Evolutionary conservation across 2,797 vertebrate genomes (phyloP), one percentile per base, ranked within the genome.

Genomic region (Macroramphosus scolopax): DNA sequence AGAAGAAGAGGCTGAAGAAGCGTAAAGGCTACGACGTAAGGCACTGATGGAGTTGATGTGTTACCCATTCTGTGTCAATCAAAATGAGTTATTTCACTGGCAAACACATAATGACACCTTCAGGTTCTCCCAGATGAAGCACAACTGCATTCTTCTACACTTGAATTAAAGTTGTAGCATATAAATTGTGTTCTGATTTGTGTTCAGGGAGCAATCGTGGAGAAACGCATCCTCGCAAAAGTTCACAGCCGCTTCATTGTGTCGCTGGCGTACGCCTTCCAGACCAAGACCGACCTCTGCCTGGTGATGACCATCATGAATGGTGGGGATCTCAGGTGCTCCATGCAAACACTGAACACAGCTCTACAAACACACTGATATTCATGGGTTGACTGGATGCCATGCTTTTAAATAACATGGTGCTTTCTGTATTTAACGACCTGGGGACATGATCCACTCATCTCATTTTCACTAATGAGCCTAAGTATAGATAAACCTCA

Each of bases 251-350:
- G 89, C 63, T 91, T 91, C 78, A 90, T 91, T 5, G 90, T 92
- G 68, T 51, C 88, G 0, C 69, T 90, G 75, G 84, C 85, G 1
- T 91, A 92, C 6, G 87, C 89, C 42, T 92, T 91, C 77, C 90
- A 92, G 85, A 91, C 89, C 74, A 90, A 92, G 71, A 80, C 44
- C 1, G 88, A 91, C 43, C 87, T 91, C 71, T 92, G 88, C 50
- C 74, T 92, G 24, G 75, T 92, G 6, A 91, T 92, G 89, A 91
- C 89, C 56, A 90, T 91, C 70, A 92, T 92, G 90, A 91, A 91
- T 3, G 87, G 89, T 12, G 89, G 90, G 61, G 90, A 92, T 61
- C 89, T 91, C 79, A 91, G 89, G 89, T 91, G 64, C 20, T 38
- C 2, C 5, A 6, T 22, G 11, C 5, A 40, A 43, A 49, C 32